A percentile compares a stretch with the other conserved stretches of the same genome.
Conservation (phyloP, 2,797 vertebrate species). For the Chelon auratus region DNA sequence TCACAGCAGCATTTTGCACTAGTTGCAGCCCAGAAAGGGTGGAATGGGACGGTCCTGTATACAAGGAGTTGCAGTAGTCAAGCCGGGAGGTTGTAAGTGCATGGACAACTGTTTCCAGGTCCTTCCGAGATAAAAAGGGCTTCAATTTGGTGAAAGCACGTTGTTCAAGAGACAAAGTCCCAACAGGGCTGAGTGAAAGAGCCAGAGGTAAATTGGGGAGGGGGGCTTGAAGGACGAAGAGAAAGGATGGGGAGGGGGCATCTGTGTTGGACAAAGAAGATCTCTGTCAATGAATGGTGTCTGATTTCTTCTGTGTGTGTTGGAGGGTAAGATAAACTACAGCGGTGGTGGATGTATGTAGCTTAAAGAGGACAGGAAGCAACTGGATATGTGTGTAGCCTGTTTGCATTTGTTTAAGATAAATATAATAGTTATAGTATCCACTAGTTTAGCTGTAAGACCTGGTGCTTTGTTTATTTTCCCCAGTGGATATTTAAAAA, state of each 20-base stretch:
- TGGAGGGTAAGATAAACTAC: constrained; percentile 16
- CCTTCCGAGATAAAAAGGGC: too few relatives aligned
- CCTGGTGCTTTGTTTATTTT: too few relatives aligned
- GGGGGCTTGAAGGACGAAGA: constrained; percentile 44
- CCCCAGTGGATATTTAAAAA: too few relatives aligned
- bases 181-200: constrained; percentile 29
- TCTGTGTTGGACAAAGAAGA: constrained; percentile 78
- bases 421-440: too few relatives aligned
- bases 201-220: constrained; percentile 39
- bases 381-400: constrained; percentile 25
- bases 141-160: too few relatives aligned
- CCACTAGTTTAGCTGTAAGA: too few relatives aligned
- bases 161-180: constrained; percentile 24
- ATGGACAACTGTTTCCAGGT: too few relatives aligned
- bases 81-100: background rate
- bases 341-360: background rate
- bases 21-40: too few relatives aligned
- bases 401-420: too few relatives aligned
- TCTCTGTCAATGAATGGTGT: constrained; percentile 77
- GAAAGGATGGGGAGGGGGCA: constrained; percentile 43
- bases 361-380: constrained; percentile 20
- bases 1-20: too few relatives aligned
- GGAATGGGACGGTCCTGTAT: too few relatives aligned
- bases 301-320: constrained; percentile 66
- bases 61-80: too few relatives aligned